These are phyloP conservation scores for Rhopilema esculentum DNA, from an alignment of 30 jellyfish, hydroid and myxozoan genomes.

Conservation along the genomic window DNA sequence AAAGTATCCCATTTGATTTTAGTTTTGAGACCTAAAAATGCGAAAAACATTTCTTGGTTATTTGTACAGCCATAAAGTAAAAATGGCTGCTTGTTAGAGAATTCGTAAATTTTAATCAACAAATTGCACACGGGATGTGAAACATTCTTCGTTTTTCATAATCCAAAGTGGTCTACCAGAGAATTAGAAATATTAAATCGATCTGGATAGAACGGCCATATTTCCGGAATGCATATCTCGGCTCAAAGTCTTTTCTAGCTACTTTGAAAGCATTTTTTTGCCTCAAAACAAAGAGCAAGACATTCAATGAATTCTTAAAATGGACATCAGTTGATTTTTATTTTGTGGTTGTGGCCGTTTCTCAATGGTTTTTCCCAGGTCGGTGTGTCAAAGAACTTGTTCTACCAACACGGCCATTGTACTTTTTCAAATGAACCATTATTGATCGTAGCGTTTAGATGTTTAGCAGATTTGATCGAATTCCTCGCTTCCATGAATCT, in stretches of 20 bases:
- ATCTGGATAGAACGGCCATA: constrained; percentile 5
- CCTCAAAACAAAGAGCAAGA: neutral
- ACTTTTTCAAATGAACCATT: neutral
- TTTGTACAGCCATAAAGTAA: no score
- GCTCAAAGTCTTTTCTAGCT: neutral
- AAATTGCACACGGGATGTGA: neutral
- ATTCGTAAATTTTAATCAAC: neutral
- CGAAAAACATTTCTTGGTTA: no score
- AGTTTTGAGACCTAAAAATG: no score
- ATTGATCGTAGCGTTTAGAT: neutral
- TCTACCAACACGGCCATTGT: neutral
- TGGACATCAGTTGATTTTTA: neutral
- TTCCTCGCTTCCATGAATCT: no score
- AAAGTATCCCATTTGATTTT: no score
- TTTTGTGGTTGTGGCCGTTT: neutral
- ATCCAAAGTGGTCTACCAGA: constrained; percentile 20
- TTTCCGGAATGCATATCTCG: constrained; percentile 39
- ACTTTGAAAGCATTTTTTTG: neutral
- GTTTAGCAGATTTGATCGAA: no score
- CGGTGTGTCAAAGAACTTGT: neutral
- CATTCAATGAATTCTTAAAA: neutral
- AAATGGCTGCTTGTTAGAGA: no score
- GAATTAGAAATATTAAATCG: constrained; percentile 1
- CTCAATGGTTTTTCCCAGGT: neutral
- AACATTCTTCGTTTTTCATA: neutral